A percentile compares a stretch with the other conserved stretches of the same genome.
Evolutionary conservation across 2,888 invertebrate genomes (phyloP).

Genomic region (Pteria penguin): DNA sequence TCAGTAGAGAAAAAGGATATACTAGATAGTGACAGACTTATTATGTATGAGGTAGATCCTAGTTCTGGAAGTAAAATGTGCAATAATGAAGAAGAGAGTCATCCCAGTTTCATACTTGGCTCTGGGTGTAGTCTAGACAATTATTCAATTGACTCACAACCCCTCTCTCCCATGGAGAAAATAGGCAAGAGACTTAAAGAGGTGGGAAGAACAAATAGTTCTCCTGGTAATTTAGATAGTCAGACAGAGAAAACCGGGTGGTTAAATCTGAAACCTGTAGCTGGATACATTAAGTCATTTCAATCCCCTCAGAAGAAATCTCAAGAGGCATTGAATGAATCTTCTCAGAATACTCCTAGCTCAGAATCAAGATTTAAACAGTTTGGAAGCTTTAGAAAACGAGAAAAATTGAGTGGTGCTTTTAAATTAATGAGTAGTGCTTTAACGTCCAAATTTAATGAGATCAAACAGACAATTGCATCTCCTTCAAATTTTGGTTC

Average conservation of each 20-base stretch:
- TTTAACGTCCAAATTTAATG: slow-evolving; percentile 71
- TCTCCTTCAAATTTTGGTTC: slow-evolving; percentile 71
- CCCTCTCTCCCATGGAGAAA: slow-evolving; percentile 51
- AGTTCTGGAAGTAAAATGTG: slow-evolving; percentile 25
- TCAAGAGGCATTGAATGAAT: slow-evolving; percentile 39
- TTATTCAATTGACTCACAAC: slow-evolving; percentile 21
- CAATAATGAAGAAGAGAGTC: neutral
- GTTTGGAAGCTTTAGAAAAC: slow-evolving; percentile 57
- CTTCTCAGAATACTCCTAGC: slow-evolving; percentile 17
- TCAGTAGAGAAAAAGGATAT: neutral
- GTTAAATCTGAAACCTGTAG: slow-evolving; percentile 26
- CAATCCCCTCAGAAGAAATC: slow-evolving; percentile 39
- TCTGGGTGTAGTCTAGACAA: slow-evolving; percentile 37
- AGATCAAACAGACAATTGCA: slow-evolving; percentile 75
- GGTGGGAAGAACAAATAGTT: slow-evolving; percentile 66
- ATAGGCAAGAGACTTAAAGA: slow-evolving; percentile 59
- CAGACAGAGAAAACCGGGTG: slow-evolving; percentile 11
- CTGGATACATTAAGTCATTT: slow-evolving; percentile 29
- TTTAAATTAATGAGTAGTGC: slow-evolving; percentile 68
- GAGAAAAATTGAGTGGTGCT: slow-evolving; percentile 70
- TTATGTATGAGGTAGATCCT: slow-evolving; percentile 8
- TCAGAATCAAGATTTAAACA: slow-evolving; percentile 49
- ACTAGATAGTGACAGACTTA: neutral
- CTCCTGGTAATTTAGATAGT: slow-evolving; percentile 60
- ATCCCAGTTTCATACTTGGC: slow-evolving; percentile 33